These are phyloP conservation scores for Drosophila cyrtoloma DNA, from an alignment of 2,888 invertebrate genomes.

Conservation along the genomic window DNA sequence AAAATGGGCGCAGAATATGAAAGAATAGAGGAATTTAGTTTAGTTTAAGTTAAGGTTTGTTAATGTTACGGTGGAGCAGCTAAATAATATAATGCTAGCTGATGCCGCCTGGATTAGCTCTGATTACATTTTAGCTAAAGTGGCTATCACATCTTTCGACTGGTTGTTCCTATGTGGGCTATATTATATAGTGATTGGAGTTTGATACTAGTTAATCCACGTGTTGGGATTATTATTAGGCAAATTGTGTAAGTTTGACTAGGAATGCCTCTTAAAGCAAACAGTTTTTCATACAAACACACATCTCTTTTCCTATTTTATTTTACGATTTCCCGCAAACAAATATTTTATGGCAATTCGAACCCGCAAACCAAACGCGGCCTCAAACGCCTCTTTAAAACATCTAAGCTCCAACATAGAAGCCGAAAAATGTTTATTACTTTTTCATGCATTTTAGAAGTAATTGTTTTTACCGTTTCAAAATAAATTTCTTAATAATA, in stretches of 20 bases:
- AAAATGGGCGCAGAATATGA: conserved; percentile 1
- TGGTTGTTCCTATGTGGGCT: too few species aligned
- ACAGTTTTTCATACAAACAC: not conserved
- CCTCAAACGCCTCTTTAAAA: not conserved
- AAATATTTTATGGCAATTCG: not conserved
- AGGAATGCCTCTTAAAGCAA: not conserved
- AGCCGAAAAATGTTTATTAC: not conserved
- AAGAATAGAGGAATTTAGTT: not conserved
- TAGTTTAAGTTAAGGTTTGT: not conserved
- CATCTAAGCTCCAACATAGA: not conserved
- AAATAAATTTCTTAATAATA: too few species aligned
- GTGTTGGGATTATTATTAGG: too few species aligned
- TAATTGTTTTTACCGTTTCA: not conserved
- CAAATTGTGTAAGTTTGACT: too few species aligned
- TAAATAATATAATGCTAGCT: not conserved
- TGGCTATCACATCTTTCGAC: too few species aligned
- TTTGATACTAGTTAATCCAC: too few species aligned
- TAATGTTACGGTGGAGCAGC: not conserved
- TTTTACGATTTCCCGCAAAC: not conserved
- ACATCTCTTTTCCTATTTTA: not conserved
- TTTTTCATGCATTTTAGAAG: not conserved
- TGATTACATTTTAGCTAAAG: not conserved
- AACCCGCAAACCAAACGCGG: not conserved
- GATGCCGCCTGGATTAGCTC: not conserved
- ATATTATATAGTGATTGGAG: too few species aligned